Evolutionary conservation across 1,140 invertebrate species (phyloP).

Genomic region (Steinernema feltiae): DNA sequence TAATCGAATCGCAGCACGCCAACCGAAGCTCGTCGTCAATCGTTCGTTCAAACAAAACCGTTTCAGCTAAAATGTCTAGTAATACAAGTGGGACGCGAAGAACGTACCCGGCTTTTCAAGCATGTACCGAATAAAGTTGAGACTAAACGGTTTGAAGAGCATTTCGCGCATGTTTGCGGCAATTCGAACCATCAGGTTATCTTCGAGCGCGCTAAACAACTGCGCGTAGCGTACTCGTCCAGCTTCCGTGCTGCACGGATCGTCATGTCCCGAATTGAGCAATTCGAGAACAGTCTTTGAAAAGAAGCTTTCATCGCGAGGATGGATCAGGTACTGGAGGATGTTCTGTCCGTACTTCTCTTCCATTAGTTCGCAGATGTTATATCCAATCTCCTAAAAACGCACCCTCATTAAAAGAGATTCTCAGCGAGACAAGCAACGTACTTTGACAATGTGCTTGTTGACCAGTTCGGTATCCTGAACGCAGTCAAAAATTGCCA

Average conservation of each 20-base stretch:
- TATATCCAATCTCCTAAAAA: slow-evolving; percentile 69
- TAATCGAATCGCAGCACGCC: slow-evolving; percentile 27
- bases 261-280: slow-evolving; percentile 25
- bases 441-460: slow-evolving; percentile 67
- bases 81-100: neutral
- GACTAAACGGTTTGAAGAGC: slow-evolving; percentile 27
- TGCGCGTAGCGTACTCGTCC: slow-evolving; percentile 30
- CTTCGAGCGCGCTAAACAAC: slow-evolving; percentile 22
- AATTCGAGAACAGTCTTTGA: neutral
- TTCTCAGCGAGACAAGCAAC: slow-evolving; percentile 13
- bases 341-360: slow-evolving; percentile 66
- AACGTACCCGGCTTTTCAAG: slow-evolving; percentile 28
- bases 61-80: neutral
- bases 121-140: slow-evolving; percentile 18
- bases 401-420: slow-evolving; percentile 39
- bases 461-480: slow-evolving; percentile 84
- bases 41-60: slow-evolving; percentile 32
- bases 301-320: slow-evolving; percentile 63
- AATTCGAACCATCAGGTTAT: slow-evolving; percentile 23
- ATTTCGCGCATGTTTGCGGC: slow-evolving; percentile 38
- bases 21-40: slow-evolving; percentile 18
- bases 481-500: slow-evolving; percentile 77
- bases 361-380: slow-evolving; percentile 68
- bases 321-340: slow-evolving; percentile 74
- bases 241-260: slow-evolving; percentile 24